phyloP scores from a whole-genome alignment of 2,888 invertebrate species.

The Notodromas monacha region DNA sequence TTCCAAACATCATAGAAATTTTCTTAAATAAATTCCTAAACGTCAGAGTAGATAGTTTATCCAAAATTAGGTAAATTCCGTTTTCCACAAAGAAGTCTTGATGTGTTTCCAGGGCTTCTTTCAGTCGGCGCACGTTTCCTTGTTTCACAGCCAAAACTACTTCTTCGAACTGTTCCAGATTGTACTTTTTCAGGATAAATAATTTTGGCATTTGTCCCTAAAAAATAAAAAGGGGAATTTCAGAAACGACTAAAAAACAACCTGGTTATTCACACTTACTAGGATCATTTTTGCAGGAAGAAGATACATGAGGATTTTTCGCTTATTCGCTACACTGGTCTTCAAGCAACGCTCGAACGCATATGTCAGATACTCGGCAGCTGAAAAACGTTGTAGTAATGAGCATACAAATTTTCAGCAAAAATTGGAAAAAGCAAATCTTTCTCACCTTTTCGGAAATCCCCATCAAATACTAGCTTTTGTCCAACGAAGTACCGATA shows the following conservation, averaged over 20 bases:
- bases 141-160: slow-evolving; percentile 55
- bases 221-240: not conserved
- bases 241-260: not conserved
- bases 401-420: too few species aligned
- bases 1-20: slow-evolving; percentile 24
- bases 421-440: too few species aligned
- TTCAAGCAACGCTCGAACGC: slow-evolving; percentile 70
- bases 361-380: slow-evolving; percentile 64
- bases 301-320: slow-evolving; percentile 67
- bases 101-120: slow-evolving; percentile 46
- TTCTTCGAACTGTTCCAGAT: slow-evolving; percentile 61
- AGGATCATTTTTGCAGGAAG: slow-evolving; percentile 88
- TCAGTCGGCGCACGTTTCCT: slow-evolving; percentile 53
- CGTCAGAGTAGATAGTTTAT: slow-evolving; percentile 73
- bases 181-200: slow-evolving; percentile 48
- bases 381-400: slow-evolving; percentile 17
- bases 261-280: slow-evolving; percentile 14
- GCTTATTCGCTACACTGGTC: slow-evolving; percentile 42
- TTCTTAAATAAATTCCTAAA: slow-evolving; percentile 84
- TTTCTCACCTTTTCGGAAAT: slow-evolving; percentile 43
- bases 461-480: slow-evolving; percentile 93
- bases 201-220: slow-evolving; percentile 66
- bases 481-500: slow-evolving; percentile 88
- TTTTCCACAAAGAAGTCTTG: slow-evolving; percentile 74
- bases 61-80: slow-evolving; percentile 88